phyloP scores from a whole-genome alignment of 2,797 vertebrate species.

The Harpagifer antarcticus region DNA sequence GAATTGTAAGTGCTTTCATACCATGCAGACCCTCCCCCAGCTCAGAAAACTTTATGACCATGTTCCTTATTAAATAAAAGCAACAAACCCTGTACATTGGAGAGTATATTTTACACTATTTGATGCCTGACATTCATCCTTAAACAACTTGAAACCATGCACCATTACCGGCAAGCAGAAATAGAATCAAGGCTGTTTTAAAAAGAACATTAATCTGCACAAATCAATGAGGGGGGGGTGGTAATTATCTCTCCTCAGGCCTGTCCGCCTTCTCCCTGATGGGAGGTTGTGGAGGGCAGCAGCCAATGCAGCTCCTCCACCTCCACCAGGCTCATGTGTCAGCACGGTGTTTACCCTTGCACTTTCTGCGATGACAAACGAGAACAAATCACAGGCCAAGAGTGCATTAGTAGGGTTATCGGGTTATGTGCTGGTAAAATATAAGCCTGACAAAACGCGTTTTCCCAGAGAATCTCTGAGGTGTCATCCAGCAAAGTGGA shows the following conservation, averaged over 20 bases:
- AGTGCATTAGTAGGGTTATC: conserved; percentile 69
- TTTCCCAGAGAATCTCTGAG: conserved; percentile 57
- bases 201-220: conserved; percentile 51
- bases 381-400: conserved; percentile 67
- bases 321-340: conserved; percentile 60
- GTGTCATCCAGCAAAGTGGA: conserved; percentile 56
- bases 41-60: background rate
- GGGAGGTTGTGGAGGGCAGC: conserved; percentile 37
- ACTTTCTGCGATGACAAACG: conserved; percentile 68
- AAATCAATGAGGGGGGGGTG: conserved; percentile 39
- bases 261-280: conserved; percentile 34
- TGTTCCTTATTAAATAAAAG: background rate
- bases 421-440: conserved; percentile 66
- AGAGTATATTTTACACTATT: conserved; percentile 8
- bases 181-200: conserved; percentile 20
- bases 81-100: background rate
- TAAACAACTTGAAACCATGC: conserved; percentile 14
- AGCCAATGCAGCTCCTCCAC: conserved; percentile 38
- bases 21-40: background rate
- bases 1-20: conserved; percentile 30
- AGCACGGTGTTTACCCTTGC: conserved; percentile 53
- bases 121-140: conserved; percentile 25
- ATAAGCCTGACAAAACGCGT: conserved; percentile 61
- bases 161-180: conserved; percentile 13
- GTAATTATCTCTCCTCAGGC: conserved; percentile 54